Evolutionary conservation across 2,888 invertebrate genomes (phyloP), one percentile per base, ranked within the genome.

Genomic region (Cryptus viduatorius): DNA sequence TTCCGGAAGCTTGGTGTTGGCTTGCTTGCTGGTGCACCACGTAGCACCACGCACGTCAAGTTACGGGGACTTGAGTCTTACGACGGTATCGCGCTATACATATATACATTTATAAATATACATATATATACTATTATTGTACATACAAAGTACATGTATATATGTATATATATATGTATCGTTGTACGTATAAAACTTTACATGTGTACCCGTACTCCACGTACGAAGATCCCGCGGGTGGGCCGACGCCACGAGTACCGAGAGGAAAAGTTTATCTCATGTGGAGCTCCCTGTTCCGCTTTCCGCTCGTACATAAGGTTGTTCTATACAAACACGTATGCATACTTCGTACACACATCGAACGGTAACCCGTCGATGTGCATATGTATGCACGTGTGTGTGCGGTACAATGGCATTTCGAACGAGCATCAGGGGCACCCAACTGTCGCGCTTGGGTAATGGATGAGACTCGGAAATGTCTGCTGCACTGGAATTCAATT

Each of bases 391-490:
- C 64, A 50, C 53, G 65, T 79, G 50, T 37, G 76, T 56, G 73
- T 67, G 82, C 44, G n/a, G 50, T 46, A 81, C 68, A 81, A 84
- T 84, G 81, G 77, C 77, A 84, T 84, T 84, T 81, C 77, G 81
- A 84, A 84, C 81, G 80, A 83, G 77, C 81, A 81, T 81, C 81
- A 81, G 81, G 81, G 79, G 69, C 81, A 84, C 81, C 81, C 81
- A 69, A 84, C 84, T 84, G 84, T 84, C 84, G 75, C 64, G 78
- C 56, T 81, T 65, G 78, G 81, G 73, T 84, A 84, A 84, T 84
- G 81, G 84, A 84, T 81, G 84, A 84, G 81, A 81, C 73, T 84
- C 81, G 84, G 84, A 84, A 84, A 84, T 84, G 81, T 84, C 78
- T 81, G 56, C 64, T 59, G 75, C 84, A 59, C 68, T 75, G 84